These are phyloP conservation scores for Fukomys damarensis DNA, from an alignment of 2,113 vertebrate species.

Conservation along the genomic window DNA sequence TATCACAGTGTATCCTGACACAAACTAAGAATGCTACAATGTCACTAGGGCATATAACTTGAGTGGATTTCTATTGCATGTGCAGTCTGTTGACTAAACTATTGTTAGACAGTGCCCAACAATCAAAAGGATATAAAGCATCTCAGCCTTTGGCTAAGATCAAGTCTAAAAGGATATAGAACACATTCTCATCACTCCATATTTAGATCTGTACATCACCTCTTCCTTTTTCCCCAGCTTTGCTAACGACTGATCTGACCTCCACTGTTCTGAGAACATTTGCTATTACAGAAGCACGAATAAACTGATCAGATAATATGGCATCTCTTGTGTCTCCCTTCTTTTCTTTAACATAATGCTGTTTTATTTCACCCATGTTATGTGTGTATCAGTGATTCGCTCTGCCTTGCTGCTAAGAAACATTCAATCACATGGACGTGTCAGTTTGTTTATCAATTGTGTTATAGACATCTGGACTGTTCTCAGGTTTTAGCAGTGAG, in stretches of 20 bases:
- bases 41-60: not conserved
- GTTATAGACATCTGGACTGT: not conserved
- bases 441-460: not conserved
- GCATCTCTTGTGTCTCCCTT: not conserved
- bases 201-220: not conserved
- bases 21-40: not conserved
- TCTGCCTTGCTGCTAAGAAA: not conserved
- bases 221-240: rapidly evolving
- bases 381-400: not conserved
- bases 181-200: not conserved
- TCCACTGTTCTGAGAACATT: not conserved
- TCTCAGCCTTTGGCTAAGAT: too few relatives aligned
- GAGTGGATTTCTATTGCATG: not conserved
- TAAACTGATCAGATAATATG: too few relatives aligned
- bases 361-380: not conserved
- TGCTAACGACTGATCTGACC: not conserved
- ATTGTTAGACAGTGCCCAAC: too few relatives aligned
- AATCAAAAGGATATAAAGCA: not conserved
- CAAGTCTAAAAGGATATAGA: not conserved
- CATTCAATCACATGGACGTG: not conserved
- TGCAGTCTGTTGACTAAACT: not conserved
- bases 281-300: not conserved
- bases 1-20: too few relatives aligned
- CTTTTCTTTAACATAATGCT: not conserved
- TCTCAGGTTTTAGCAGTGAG: not conserved